Base-by-base conservation (phyloP, 2,888 invertebrate genomes). In the Masnerella sp. region DNA sequence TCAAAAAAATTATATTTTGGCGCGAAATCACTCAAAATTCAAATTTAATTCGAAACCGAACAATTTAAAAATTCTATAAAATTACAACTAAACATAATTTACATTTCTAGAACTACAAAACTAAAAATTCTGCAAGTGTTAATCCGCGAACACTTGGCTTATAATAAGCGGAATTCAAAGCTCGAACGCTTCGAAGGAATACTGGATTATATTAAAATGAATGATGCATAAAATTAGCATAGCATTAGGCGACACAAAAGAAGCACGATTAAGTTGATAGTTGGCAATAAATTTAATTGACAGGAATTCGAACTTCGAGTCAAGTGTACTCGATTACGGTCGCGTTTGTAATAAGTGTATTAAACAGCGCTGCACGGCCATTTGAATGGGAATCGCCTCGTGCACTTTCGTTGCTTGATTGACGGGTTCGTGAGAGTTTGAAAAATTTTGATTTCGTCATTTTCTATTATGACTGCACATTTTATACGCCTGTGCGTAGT, bases 181-280 rank as follows among this genome's bases (percentile, higher is more conserved):
- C 45, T 52, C 30, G 42, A 43, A 43, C 32, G 40, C 43, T 54
- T 54, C 36, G 36, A 52, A 17, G 34, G 64, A 64, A 54, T 45
- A 36, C n/a, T 22, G 17, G 64, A 64, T 64, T 34, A 36, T 64
- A 45, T 32, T 67, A 51, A 42, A 49, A 67, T 47, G 58, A 67
- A 58, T 28, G 56, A 17, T 42, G 56, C 49, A 67, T 64, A 36
- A 64, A 54, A 54, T 64, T 64, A 45, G 15, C 52, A 64, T 64
- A 36, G 45, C 64, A 54, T 64, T 62, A 62, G 11, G 11, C 2
- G 11, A 2, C 22, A 42, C 47, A 65, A 65, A 65, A 28, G 52
- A 15, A n/a, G 47, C 22, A 28, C 45, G 52, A 47, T 49, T 47
- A 32, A 56, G 47, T 49, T 56, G 65, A 54, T 54, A 47, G 34